Evolutionary conservation across 2,113 vertebrate species (phyloP).

Genomic region (Pagrus major): DNA sequence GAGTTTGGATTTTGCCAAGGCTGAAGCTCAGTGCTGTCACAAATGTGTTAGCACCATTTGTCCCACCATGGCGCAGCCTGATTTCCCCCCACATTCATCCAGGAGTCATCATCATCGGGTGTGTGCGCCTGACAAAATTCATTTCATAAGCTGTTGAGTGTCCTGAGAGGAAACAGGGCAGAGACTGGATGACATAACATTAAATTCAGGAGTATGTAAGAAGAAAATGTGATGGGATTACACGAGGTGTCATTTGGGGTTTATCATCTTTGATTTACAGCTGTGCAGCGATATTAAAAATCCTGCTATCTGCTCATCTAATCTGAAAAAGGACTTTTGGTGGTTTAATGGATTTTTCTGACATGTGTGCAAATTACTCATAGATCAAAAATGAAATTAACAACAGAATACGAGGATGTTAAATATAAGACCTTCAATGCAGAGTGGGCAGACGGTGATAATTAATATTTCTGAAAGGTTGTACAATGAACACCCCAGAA

Average conservation of each 20-base stretch:
- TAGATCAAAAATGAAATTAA: neutral
- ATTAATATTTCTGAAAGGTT: neutral
- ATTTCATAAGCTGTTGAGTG: conserved; percentile 65
- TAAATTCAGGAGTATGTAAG: neutral
- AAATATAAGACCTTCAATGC: neutral
- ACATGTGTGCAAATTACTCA: neutral
- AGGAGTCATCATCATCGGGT: conserved; percentile 56
- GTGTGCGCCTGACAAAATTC: conserved; percentile 60
- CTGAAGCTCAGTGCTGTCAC: conserved; percentile 28
- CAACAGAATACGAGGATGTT: neutral
- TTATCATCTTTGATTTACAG: conserved; percentile 26
- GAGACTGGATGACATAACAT: conserved; percentile 37
- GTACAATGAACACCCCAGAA: neutral
- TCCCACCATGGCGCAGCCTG: conserved; percentile 11
- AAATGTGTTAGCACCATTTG: conserved; percentile 17
- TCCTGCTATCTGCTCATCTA: neutral
- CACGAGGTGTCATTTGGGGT: conserved; percentile 9
- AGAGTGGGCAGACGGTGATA: neutral
- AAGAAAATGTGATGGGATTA: conserved; percentile 46
- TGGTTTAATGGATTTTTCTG: neutral
- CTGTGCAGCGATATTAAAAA: neutral
- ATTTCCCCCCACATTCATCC: conserved; percentile 47
- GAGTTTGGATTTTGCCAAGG: conserved; percentile 20
- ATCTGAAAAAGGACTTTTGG: neutral
- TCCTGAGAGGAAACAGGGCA: conserved; percentile 45